Evolutionary conservation across 2,113 vertebrate species (phyloP).

Genomic region (Numenius arquata): DNA sequence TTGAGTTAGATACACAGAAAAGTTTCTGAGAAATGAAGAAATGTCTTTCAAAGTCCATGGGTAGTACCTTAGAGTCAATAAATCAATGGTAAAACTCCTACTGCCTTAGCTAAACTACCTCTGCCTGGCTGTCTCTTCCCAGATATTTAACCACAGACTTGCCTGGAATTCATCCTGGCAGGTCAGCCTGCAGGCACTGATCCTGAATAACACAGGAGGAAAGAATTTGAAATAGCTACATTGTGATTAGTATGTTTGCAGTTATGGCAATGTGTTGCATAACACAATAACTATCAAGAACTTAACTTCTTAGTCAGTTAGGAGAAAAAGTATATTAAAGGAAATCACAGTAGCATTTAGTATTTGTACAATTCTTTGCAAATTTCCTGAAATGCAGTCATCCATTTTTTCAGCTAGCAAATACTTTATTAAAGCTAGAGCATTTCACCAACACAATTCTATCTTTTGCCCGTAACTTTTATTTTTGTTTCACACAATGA

Average conservation of each 20-base stretch:
- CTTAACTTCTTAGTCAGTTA: not conserved
- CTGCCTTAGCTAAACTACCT: not conserved
- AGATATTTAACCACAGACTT: not conserved
- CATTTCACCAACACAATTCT: not conserved
- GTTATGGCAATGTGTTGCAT: too few relatives aligned
- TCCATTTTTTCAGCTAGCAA: not conserved
- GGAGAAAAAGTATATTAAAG: not conserved
- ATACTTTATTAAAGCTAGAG: not conserved
- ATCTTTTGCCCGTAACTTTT: not conserved
- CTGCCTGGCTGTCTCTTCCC: not conserved
- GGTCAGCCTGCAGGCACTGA: not conserved
- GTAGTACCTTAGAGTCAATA: not conserved
- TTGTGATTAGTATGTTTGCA: too few relatives aligned
- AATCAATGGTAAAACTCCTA: not conserved
- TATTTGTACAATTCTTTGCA: not conserved
- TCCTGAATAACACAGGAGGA: not conserved
- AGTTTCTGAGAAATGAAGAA: not conserved
- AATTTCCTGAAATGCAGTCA: not conserved
- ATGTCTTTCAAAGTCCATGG: not conserved
- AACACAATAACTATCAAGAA: not conserved
- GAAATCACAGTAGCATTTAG: not conserved
- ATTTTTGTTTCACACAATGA: not conserved
- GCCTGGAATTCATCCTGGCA: not conserved
- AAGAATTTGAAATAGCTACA: not conserved
- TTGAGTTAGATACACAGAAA: not conserved